Evolutionary conservation across 2,888 invertebrate genomes (phyloP), one percentile per base, ranked within the genome.

Genomic region (Bombyx huttoni): DNA sequence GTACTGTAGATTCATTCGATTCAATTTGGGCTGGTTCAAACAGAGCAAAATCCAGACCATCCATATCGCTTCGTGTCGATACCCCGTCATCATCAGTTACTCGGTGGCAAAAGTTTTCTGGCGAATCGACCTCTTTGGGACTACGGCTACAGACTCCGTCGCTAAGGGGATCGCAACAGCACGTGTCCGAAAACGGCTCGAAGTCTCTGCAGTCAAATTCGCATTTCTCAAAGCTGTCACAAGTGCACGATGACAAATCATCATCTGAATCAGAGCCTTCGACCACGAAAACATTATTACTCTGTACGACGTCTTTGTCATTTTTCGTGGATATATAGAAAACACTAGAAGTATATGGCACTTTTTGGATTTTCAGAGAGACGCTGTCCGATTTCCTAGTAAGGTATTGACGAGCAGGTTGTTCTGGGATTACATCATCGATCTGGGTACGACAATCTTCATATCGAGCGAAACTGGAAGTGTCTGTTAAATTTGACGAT

Each of bases 41-140:
- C 61, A 92, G 78, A 57, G 91, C 87, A 68, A 92, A 81, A 78
- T 92, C 92, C 61, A 92, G 82, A 57, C 92, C 92, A 61, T 92
- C 92, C 90, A 92, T 91, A 75, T 92, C 92, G 73, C 89, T 89
- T 40, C 88, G 74, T 49, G 86, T 77, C 51, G 89, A 84, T 33
- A 76, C 75, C 50, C 78, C 79, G 60, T 89, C 89, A 50, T 83
- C 86, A 45, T 88, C 85, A 40, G 71, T 76, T 53, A 66, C 69
- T 58, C 73, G 68, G 52, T 83, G 80, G 68, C 81, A 77, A 66
- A 87, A 83, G 65, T 85, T 67, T 67, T 88, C 88, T 24, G 87
- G 86, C 47, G 88, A 88, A 52, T 88, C 88, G 40, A 86, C 87
- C 64, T 85, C 78, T 58, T 88, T 87, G 13, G 89, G 89, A 61